These are phyloP conservation scores for Lysandra bellargus DNA, from an alignment of 2,888 invertebrate species.

Conservation along the genomic window DNA sequence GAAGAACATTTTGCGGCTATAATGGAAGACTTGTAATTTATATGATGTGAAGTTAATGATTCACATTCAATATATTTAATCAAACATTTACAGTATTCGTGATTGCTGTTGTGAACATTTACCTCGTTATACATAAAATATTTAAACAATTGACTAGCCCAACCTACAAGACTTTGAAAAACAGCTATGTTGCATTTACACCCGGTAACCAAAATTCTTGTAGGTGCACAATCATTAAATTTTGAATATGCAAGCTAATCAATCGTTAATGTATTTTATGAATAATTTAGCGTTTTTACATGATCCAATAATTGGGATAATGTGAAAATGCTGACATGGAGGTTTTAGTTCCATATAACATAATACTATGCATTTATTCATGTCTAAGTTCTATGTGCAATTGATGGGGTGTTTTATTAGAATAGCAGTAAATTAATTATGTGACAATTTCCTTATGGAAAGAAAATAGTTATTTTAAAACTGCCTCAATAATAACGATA, in stretches of 20 bases:
- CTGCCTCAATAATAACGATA: background rate
- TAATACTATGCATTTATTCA: slow-evolving; percentile 4
- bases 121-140: background rate
- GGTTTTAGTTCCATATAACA: background rate
- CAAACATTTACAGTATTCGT: slow-evolving; percentile 19
- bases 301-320: background rate
- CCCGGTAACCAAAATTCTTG: background rate
- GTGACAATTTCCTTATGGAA: background rate
- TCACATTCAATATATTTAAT: slow-evolving; percentile 30
- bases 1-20: slow-evolving; percentile 68
- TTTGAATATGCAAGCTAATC: background rate
- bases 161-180: background rate
- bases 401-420: slow-evolving; percentile 2
- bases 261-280: background rate
- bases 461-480: background rate
- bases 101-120: slow-evolving; percentile 23
- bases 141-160: background rate
- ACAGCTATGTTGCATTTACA: background rate
- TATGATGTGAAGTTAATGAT: background rate
- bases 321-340: background rate
- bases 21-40: slow-evolving; percentile 36
- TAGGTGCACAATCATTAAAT: too few relatives aligned
- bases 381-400: slow-evolving; percentile 16
- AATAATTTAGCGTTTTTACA: background rate
- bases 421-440: slow-evolving; percentile 3